phyloP scores from a whole-genome alignment of 92 coral and sea anemone species.

The Zoanthus solanderi region DNA sequence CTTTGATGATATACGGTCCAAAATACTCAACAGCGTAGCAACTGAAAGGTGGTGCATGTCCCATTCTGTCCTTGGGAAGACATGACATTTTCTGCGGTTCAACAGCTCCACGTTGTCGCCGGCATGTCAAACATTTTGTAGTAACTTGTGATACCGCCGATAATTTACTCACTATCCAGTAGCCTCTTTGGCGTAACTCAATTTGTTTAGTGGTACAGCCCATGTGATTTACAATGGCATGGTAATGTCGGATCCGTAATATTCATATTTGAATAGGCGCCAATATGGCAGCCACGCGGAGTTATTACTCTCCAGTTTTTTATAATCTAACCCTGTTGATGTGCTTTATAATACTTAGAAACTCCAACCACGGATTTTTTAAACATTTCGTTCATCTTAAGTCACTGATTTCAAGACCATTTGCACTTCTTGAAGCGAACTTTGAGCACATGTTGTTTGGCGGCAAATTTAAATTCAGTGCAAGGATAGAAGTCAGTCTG shows the following conservation, averaged over 20 bases:
- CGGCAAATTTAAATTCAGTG: neutral
- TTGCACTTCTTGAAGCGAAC: neutral
- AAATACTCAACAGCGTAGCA: too few relatives aligned
- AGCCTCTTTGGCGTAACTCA: constrained; percentile 18
- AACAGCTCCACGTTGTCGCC: constrained; percentile 44
- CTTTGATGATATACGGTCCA: too few relatives aligned
- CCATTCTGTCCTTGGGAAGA: constrained; percentile 36
- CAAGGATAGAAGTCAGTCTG: neutral
- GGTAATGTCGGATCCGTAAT: neutral
- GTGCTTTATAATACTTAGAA: neutral
- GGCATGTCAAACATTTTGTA: constrained; percentile 53
- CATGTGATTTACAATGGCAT: neutral
- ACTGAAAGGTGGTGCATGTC: too few relatives aligned
- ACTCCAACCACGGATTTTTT: neutral
- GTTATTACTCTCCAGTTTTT: constrained; percentile 1
- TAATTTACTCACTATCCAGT: constrained; percentile 50
- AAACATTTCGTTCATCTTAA: neutral
- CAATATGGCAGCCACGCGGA: constrained; percentile 30
- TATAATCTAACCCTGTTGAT: neutral
- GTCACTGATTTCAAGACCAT: neutral
- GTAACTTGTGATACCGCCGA: constrained; percentile 43
- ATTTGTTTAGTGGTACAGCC: neutral
- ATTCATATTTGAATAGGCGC: neutral
- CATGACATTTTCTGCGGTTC: constrained; percentile 29
- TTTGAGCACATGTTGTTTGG: constrained; percentile 8